Base-by-base conservation (phyloP, 1,140 invertebrate species). In the Drosophila truncata region DNA sequence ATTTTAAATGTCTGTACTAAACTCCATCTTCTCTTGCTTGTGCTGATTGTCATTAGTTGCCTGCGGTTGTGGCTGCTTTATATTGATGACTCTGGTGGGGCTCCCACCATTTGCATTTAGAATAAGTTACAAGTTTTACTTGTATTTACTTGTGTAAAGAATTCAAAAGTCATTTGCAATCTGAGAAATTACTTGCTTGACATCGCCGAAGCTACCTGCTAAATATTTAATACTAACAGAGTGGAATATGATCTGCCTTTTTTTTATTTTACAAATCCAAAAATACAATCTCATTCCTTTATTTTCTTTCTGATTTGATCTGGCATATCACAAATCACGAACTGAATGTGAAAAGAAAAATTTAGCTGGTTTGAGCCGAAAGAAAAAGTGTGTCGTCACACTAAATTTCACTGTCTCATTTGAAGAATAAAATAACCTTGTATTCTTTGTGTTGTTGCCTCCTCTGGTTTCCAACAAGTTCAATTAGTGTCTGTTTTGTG, bases 31-130 rank as follows among this genome's bases (percentile, higher is more conserved):
- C 37, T 35, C 35, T 67, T 70, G 54, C 47, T 70, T 70, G 44
- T 70, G 62, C 62, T 54, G 62, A 54, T 70, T 54, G 66, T 67
- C 66, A 70, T 70, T 70, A 70, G 66, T 70, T 70, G 66, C 29
- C 66, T 67, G 66, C 47, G 66, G 66, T 70, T 70, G 62, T 44
- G 66, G 62, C 35, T n/a, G 66, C n/a, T 23, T 70, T 44, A 67
- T 70, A 70, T 70, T 70, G 66, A 70, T 70, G 66, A 70, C 66
- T 70, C 47, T 70, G 47, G 47, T 66, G 62, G 46, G 37, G 47
- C 8, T 35, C 14, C 16, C 16, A 27, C 47, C 62, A 67, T 67
- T 70, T 67, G 62, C 66, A 65, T 42, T 70, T 47, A 18, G 37
- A 31, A 54, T 29, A 49, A 70, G 37, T 54, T 37, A 70, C 62